Base-by-base conservation (phyloP, 1,140 invertebrate genomes). In the Melipona quadrifasciata region DNA sequence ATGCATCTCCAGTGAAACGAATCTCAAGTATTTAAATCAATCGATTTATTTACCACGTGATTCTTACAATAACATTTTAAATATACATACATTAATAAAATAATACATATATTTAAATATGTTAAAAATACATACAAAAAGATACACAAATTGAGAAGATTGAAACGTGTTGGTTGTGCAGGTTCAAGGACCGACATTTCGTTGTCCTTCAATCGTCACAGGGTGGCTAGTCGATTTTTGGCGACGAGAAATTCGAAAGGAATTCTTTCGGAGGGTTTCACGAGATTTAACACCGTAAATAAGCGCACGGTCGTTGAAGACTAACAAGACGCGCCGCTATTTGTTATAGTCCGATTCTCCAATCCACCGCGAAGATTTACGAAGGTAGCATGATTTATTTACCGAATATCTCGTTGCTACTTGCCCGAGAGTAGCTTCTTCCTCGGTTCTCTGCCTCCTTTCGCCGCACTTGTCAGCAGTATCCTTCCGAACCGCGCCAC, bases 281-380 rank as follows among this genome's bases (percentile, higher is more conserved):
- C 16, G n/a, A 74, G 64, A 65, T 71, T 71, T 27, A 58, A 71
- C 75, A 53, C 55, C 75, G 27, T 84, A 84, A 84, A 84, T 84
- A 71, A 84, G 78, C 81, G 81, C 16, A 21, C 65, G n/a, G 53
- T 84, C 74, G 75, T 78, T 65, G 82, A 78, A 78, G 82, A 8
- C 39, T 70, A 83, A 83, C 82, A 19, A 83, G 82, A 83, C 74
- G 57, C 39, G 55, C 14, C 24, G 82, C 75, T 78, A 71, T 84
- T 84, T 79, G 79, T 78, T 78, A 83, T 83, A 83, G 74, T 53
- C 75, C 65, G 75, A 83, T 83, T 57, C 75, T 17, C 34, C 19
- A 14, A n/a, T 39, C 80, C 80, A 74, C 2, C 70, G 58, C 5
- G 11, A 24, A 83, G 82, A 83, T 83, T 83, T 83, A 83, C 82